Evolutionary conservation across 2,888 invertebrate species (phyloP), one percentile per base, ranked within the genome.

Genomic region (Meteorus colon): DNA sequence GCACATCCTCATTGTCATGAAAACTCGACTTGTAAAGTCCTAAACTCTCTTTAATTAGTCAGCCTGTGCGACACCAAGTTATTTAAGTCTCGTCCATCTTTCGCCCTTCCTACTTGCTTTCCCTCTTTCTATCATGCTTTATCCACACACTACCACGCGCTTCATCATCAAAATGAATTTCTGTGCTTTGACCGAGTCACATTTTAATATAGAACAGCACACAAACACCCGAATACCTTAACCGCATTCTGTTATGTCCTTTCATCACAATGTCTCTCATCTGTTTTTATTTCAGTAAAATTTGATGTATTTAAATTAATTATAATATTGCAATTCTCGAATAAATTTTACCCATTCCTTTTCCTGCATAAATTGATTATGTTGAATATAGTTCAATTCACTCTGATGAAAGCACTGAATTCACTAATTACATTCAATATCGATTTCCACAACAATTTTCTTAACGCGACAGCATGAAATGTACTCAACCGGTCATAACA

Each of bases 41-140:
- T 71, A 75, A 71, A 75, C 66, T 75, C 66, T 66, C 65, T 75
- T 75, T 75, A 75, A 75, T 75, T 75, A 75, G 71, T 59, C 66
- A 71, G 55, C 65, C 37, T 16, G 62, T 29, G 70, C 60, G 48
- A 27, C 62, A 41, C 63, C 75, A 71, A 71, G 75, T 75, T 70
- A 75, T 75, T 71, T 71, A 65, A 75, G 70, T 75, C 75, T 66
- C 66, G 45, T 70, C 66, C 75, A 59, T 71, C 66, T 59, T 55
- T 19, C 59, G 29, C 16, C 67, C 59, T 19, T 41, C 29, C 55
- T 6, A 27, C 74, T 16, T 41, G 12, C 73, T 24, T n/a, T 8
- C 5, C 5, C 19, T 19, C 19, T 19, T 19, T n/a, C 19, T 8
- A 5, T 19, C 55, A 19, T 19, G 19, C n/a, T 55, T 24, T 8